phyloP scores from a whole-genome alignment of 2,113 vertebrate species.

The Zingel zingel region DNA sequence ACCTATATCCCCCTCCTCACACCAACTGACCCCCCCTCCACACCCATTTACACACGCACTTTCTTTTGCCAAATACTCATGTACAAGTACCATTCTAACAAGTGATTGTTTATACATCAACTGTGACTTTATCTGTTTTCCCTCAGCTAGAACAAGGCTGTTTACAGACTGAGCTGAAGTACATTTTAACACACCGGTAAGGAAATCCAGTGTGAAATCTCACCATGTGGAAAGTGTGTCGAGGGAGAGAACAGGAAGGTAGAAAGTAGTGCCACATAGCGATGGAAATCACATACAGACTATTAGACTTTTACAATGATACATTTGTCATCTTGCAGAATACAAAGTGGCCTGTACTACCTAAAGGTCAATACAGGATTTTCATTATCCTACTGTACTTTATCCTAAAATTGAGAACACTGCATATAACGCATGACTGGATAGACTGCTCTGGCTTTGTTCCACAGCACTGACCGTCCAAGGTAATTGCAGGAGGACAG shows the following conservation, averaged over 20 bases:
- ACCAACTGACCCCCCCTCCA: slow-evolving; percentile 7
- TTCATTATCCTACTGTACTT: slow-evolving; percentile 22
- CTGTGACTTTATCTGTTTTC: slow-evolving; percentile 53
- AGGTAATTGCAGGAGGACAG: slow-evolving; percentile 45
- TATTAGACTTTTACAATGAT: slow-evolving; percentile 5
- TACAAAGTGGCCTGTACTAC: neutral
- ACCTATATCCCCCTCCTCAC: slow-evolving; percentile 20
- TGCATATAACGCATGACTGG: slow-evolving; percentile 12
- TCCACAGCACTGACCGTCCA: slow-evolving; percentile 27
- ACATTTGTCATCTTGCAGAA: slow-evolving; percentile 6
- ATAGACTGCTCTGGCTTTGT: slow-evolving; percentile 24
- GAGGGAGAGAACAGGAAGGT: slow-evolving; percentile 45
- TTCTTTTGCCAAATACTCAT: slow-evolving; percentile 1
- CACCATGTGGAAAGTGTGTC: slow-evolving; percentile 34
- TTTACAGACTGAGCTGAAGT: slow-evolving; percentile 45
- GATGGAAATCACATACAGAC: neutral
- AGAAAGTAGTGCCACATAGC: neutral
- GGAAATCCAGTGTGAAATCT: slow-evolving; percentile 54
- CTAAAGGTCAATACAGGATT: slow-evolving; percentile 34
- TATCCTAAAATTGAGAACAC: neutral
- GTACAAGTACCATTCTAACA: slow-evolving; percentile 18
- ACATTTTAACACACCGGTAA: slow-evolving; percentile 56
- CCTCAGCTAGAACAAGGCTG: slow-evolving; percentile 37
- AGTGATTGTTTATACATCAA: slow-evolving; percentile 49
- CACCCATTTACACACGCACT: slow-evolving; percentile 15